Evolutionary conservation across 1,140 invertebrate genomes (phyloP).

Genomic region (Glomeris maerens): DNA sequence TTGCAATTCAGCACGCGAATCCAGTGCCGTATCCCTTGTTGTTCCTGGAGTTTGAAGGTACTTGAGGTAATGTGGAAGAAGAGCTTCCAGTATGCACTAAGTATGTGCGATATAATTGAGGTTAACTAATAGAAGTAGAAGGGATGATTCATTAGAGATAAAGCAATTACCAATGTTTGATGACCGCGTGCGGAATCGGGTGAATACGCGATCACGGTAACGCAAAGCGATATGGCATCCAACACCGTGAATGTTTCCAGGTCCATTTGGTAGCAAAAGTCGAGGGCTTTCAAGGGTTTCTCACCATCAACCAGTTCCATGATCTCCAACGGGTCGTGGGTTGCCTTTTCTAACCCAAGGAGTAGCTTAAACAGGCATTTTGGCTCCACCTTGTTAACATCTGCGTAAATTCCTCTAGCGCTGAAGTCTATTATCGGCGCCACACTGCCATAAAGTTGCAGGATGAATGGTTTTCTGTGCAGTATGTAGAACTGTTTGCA

Average conservation of each 20-base stretch:
- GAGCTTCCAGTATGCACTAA: slow-evolving; percentile 87
- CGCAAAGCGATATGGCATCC: slow-evolving; percentile 86
- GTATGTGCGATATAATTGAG: no score
- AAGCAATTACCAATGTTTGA: slow-evolving; percentile 68
- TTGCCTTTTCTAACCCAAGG: slow-evolving; percentile 77
- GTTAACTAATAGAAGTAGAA: no score
- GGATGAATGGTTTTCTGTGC: slow-evolving; percentile 94
- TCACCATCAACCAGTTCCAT: slow-evolving; percentile 89
- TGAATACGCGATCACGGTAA: slow-evolving; percentile 95
- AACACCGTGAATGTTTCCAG: slow-evolving; percentile 84
- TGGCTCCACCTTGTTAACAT: slow-evolving; percentile 83
- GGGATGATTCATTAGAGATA: no score
- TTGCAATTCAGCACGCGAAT: slow-evolving; percentile 74
- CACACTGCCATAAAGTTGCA: slow-evolving; percentile 97
- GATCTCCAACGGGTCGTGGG: slow-evolving; percentile 86
- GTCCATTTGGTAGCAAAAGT: slow-evolving; percentile 93
- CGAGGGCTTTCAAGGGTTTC: slow-evolving; percentile 89
- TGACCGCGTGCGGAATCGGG: slow-evolving; percentile 87
- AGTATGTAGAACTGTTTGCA: slow-evolving; percentile 97
- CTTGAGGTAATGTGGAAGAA: slow-evolving; percentile 83
- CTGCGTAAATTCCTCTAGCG: slow-evolving; percentile 56
- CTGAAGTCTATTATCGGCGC: slow-evolving; percentile 89
- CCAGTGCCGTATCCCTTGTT: slow-evolving; percentile 48
- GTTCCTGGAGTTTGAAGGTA: slow-evolving; percentile 80
- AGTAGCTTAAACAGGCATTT: slow-evolving; percentile 81